Percentiles rank a stretch among this genome's conserved stretches.
Evolutionary conservation across 2,113 vertebrate species (phyloP).

Genomic region (Engystomops pustulosus): DNA sequence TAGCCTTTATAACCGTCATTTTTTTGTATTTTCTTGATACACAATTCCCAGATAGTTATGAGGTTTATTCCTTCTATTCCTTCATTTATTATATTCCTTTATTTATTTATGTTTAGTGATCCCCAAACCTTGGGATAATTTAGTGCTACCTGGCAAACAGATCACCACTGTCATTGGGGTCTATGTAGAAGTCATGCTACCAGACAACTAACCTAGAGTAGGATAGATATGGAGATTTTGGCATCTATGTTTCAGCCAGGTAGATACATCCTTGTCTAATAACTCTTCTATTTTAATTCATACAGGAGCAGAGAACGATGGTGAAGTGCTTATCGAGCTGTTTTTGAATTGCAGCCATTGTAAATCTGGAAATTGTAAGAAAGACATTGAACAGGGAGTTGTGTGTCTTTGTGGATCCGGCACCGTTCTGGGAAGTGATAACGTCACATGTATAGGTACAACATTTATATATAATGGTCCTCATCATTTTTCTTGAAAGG

Average conservation of each 20-base stretch:
- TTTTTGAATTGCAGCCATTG: constrained; percentile 89
- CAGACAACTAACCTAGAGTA: neutral
- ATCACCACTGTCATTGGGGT: too few relatives aligned
- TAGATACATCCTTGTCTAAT: neutral
- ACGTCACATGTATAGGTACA: constrained; percentile 82
- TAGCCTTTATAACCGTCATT: too few relatives aligned
- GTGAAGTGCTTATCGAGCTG: constrained; percentile 86
- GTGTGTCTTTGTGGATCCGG: constrained; percentile 83
- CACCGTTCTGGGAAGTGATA: constrained; percentile 80
- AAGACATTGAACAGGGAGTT: constrained; percentile 75
- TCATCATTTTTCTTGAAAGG: neutral
- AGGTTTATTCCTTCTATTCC: too few relatives aligned
- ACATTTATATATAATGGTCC: neutral
- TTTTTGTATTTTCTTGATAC: neutral
- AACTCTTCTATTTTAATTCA: constrained; percentile 26
- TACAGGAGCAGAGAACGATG: constrained; percentile 85
- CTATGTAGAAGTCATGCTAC: too few relatives aligned
- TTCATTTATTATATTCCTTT: too few relatives aligned
- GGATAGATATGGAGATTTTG: too few relatives aligned
- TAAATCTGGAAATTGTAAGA: constrained; percentile 83
- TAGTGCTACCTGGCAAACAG: too few relatives aligned
- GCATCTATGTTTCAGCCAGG: too few relatives aligned
- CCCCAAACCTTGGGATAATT: too few relatives aligned
- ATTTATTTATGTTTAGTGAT: too few relatives aligned
- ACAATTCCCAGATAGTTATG: too few relatives aligned